These are phyloP conservation scores for Chrysopilus asiliformis DNA, from an alignment of 2,888 invertebrate genomes.

Conservation along the genomic window DNA sequence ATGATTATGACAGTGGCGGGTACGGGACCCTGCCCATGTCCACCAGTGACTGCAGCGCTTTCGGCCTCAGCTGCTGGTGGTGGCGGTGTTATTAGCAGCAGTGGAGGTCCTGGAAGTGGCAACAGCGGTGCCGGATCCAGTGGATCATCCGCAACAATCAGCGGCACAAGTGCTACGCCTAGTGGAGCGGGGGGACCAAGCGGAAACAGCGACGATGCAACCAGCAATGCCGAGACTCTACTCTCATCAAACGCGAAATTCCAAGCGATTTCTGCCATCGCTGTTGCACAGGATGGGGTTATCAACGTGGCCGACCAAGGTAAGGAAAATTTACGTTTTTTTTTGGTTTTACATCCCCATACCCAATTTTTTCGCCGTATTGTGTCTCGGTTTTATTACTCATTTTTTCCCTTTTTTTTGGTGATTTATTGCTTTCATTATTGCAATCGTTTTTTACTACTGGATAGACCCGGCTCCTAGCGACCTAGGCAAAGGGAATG, in stretches of 20 bases:
- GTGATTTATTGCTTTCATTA: neutral
- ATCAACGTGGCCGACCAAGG: slow-evolving; percentile 93
- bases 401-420: neutral
- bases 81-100: slow-evolving; percentile 4
- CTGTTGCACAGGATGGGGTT: slow-evolving; percentile 91
- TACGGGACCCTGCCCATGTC: slow-evolving; percentile 22
- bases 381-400: neutral
- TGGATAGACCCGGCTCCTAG: neutral
- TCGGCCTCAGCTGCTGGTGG: slow-evolving; percentile 13
- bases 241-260: slow-evolving; percentile 84
- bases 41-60: slow-evolving; percentile 14
- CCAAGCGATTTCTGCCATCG: slow-evolving; percentile 75
- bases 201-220: slow-evolving; percentile 33
- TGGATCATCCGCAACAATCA: slow-evolving; percentile 20
- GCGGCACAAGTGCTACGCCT: neutral
- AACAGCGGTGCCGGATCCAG: slow-evolving; percentile 13
- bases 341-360: no score
- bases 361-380: no score
- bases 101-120: slow-evolving; percentile 21
- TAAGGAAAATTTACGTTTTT: no score
- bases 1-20: slow-evolving; percentile 22
- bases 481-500: no score
- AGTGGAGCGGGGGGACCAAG: slow-evolving; percentile 4
- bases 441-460: neutral
- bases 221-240: slow-evolving; percentile 70